Evolutionary conservation across 2,113 vertebrate species (phyloP).

Genomic region (Ploceus nigricollis): DNA sequence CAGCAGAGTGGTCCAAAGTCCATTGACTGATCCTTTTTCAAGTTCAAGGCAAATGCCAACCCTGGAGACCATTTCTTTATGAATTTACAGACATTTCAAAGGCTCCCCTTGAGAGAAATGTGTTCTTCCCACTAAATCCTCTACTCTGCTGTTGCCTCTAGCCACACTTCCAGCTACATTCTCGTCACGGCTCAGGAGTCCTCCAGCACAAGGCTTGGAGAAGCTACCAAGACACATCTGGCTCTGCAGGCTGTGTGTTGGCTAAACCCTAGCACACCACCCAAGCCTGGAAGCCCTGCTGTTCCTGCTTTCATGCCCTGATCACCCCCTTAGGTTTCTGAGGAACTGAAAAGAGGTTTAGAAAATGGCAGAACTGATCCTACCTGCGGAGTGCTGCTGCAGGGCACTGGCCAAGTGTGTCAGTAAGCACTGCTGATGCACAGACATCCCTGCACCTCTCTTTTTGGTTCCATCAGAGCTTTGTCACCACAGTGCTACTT

Average conservation of each 20-base stretch:
- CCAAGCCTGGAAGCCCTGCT: background rate
- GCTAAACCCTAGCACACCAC: rapidly evolving
- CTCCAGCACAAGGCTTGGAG: background rate
- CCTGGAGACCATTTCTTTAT: background rate
- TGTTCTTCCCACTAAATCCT: background rate
- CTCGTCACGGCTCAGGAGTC: background rate
- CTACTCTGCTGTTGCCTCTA: background rate
- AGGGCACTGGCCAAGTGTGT: background rate
- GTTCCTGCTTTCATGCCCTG: background rate
- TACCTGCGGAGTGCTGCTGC: background rate
- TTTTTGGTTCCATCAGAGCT: background rate
- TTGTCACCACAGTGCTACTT: background rate
- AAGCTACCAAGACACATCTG: background rate
- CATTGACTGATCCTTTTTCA: background rate
- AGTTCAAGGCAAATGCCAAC: background rate
- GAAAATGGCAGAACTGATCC: background rate
- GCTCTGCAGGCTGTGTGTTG: background rate
- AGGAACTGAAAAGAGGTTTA: background rate
- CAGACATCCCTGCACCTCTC: background rate
- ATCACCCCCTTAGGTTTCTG: rapidly evolving
- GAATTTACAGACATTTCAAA: background rate
- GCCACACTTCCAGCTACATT: background rate
- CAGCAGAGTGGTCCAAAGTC: background rate
- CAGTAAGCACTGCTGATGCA: background rate
- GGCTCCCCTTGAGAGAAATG: background rate